Evolutionary conservation across 92 coral and sea anemone genomes (phyloP), one percentile per base, ranked within the genome.

Genomic region (Palythoa heliodiscus): DNA sequence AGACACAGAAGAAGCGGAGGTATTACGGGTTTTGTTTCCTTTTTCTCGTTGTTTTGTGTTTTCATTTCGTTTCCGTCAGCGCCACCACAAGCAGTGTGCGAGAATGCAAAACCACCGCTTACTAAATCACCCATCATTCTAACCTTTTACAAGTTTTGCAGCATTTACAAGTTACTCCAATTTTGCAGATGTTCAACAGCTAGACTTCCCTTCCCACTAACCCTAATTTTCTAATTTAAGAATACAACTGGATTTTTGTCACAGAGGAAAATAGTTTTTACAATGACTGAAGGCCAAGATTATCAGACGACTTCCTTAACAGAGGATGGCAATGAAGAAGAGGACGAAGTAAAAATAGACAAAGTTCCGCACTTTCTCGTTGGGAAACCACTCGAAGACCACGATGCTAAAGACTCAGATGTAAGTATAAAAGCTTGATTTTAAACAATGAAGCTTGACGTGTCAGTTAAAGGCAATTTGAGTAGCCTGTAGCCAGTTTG

Each of bases 361-460:
- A 80, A 74, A 64, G 84, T 80, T 15, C 84, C 84, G 24, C 40
- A 16, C 22, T 80, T 66, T 48, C 43, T 80, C 13, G 75, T 66
- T 67, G 84, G 84, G 13, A 80, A 80, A 80, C 84, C 84, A 1
- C 84, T 80, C 14, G 61, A 80, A 16, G 84, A 80, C 24, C 39
- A 17, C 47, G 74, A 66, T 24, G 84, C 61, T 12, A 35, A 70
- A 10, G 37, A 63, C 0, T 48, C 52, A 63, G 40, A 40, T 64
- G 84, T 80, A 63, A 66, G 84, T 80, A 47, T 52, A 35, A 25
- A 35, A 58, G 71, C 72, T 82, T 11, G 5, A 3, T 43, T 43
- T 43, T 8, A 43, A 43, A 43, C 50, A 43, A 43, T 7, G 7
- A 29, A 29, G 35, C 35, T 29, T 29, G 0, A 29, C 35, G 0